Evolutionary conservation across 1,140 invertebrate genomes (phyloP).

Genomic region (Chironomus striatipennis): DNA sequence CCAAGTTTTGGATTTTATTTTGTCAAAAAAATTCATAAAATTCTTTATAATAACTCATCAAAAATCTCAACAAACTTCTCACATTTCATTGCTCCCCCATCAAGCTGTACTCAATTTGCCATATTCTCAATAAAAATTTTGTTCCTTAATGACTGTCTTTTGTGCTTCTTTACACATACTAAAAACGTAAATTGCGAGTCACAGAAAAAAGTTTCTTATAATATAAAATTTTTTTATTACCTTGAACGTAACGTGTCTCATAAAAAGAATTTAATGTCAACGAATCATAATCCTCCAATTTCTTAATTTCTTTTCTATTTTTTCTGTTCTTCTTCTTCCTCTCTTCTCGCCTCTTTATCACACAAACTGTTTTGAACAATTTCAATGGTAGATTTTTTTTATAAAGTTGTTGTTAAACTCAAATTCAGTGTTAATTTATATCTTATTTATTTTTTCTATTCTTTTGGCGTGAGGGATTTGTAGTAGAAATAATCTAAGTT

Average conservation of each 20-base stretch:
- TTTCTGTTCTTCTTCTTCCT: background rate
- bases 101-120: too few species aligned
- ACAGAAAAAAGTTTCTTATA: too few species aligned
- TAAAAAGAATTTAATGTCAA: background rate
- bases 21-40: too few species aligned
- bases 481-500: too few species aligned
- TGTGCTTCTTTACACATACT: too few species aligned
- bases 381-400: background rate
- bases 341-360: background rate
- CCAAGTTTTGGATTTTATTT: too few species aligned
- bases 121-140: too few species aligned
- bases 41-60: too few species aligned
- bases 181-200: background rate
- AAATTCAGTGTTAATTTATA: slow-evolving; percentile 2
- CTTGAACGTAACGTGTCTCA: slow-evolving; percentile 6
- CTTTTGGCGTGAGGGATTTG: background rate
- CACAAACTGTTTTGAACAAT: background rate
- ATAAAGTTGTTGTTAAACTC: background rate
- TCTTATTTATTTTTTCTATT: background rate
- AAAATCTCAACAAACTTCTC: too few species aligned
- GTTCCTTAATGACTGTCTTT: too few species aligned
- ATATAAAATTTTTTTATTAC: background rate
- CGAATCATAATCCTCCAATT: slow-evolving; percentile 4
- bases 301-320: slow-evolving; percentile 2
- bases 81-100: too few species aligned